Conservation (phyloP, 2,888 invertebrate species). For the Platypus cylindrus region DNA sequence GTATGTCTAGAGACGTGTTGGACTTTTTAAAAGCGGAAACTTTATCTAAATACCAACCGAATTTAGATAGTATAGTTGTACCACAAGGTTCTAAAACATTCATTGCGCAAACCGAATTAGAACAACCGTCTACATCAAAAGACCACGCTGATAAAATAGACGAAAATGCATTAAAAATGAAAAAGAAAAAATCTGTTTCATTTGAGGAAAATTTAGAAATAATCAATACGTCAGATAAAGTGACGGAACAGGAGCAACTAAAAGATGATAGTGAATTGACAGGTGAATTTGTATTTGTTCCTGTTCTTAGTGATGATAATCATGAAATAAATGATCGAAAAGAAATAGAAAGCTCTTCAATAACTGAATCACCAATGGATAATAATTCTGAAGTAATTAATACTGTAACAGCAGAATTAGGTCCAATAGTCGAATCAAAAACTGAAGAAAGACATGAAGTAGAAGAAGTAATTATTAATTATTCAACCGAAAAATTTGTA, state of each 20-base stretch:
- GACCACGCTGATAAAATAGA: not conserved
- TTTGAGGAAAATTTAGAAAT: conserved; percentile 29
- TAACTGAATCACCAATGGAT: not conserved
- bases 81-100: not conserved
- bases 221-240: conserved; percentile 16
- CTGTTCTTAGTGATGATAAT: conserved; percentile 13
- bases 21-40: conserved; percentile 18
- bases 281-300: conserved; percentile 24
- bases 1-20: conserved; percentile 14
- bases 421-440: too few relatives aligned
- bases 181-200: conserved; percentile 28
- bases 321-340: not conserved
- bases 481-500: too few relatives aligned
- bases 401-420: too few relatives aligned
- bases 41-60: conserved; percentile 18
- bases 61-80: conserved; percentile 13
- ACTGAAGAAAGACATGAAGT: too few relatives aligned
- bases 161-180: conserved; percentile 17
- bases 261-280: conserved; percentile 20
- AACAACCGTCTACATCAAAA: not conserved
- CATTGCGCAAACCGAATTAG: not conserved
- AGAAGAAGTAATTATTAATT: too few relatives aligned
- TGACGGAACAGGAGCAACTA: conserved; percentile 12
- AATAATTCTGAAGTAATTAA: too few relatives aligned
- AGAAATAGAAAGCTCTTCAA: not conserved